Evolutionary conservation across 2,113 vertebrate genomes (phyloP).

Genomic region (Nannospalax galili): DNA sequence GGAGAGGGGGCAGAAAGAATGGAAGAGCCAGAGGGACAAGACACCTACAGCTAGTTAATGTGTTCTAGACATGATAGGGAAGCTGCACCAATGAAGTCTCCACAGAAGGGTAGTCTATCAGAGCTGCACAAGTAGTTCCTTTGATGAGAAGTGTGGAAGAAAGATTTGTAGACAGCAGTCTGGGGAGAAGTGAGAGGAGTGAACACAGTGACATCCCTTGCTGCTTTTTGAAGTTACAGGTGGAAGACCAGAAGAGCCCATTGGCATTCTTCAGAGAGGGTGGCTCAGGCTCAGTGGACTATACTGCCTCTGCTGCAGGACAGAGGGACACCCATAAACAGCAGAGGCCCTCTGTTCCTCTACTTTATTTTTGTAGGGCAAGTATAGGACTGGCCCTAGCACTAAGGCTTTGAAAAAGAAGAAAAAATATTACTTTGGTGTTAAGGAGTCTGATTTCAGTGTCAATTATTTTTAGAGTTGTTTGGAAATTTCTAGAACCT

Average conservation of each 20-base stretch:
- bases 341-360: not conserved
- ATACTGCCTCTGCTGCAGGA: not conserved
- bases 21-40: no score
- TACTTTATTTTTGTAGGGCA: not conserved
- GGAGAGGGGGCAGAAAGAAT: no score
- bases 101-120: no score
- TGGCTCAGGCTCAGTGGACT: not conserved
- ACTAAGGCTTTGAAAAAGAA: not conserved
- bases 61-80: no score
- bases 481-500: not conserved
- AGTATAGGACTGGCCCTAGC: not conserved
- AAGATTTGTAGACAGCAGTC: not conserved
- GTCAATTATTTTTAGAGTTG: not conserved
- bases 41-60: no score
- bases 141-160: not conserved
- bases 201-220: not conserved
- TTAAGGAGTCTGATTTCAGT: not conserved
- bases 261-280: not conserved
- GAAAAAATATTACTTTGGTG: not conserved
- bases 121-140: no score
- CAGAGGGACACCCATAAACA: not conserved
- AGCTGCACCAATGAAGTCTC: no score
- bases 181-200: not conserved
- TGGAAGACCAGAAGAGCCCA: not conserved
- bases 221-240: not conserved